phyloP scores from a whole-genome alignment of 2,113 vertebrate species.

The Todiramphus chloris region DNA sequence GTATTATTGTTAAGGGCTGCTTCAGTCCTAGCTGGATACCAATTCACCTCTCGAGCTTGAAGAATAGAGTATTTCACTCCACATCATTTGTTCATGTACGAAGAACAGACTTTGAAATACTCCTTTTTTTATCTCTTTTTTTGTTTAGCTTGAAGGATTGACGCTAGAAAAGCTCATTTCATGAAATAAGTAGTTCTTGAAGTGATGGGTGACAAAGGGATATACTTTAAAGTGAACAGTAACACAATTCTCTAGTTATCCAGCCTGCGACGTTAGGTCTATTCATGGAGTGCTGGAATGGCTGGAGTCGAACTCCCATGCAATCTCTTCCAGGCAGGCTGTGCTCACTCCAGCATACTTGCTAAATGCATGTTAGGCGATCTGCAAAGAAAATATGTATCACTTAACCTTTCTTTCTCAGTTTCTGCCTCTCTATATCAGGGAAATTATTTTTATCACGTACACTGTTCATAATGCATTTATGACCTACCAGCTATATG shows the following conservation, averaged over 20 bases:
- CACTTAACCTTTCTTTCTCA: background rate
- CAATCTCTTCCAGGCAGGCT: constrained; percentile 45
- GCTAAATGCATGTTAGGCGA: background rate
- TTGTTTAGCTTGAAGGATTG: constrained; percentile 54
- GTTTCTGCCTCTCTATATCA: background rate
- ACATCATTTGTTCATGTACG: constrained; percentile 37
- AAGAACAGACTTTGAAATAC: constrained; percentile 59
- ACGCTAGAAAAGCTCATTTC: constrained; percentile 53
- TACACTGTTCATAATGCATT: background rate
- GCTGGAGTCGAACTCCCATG: constrained; percentile 56
- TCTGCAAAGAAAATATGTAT: background rate
- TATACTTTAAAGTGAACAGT: constrained; percentile 53
- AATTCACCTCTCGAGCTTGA: constrained; percentile 50
- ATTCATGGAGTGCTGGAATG: background rate
- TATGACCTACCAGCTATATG: background rate
- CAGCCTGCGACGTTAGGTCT: constrained; percentile 16
- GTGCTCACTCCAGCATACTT: background rate
- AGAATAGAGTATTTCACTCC: constrained; percentile 46
- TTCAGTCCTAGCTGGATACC: constrained; percentile 62
- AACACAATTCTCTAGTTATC: constrained; percentile 33
- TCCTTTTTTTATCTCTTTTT: constrained; percentile 34
- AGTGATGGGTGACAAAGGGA: constrained; percentile 40
- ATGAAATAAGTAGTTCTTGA: constrained; percentile 58
- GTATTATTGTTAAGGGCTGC: constrained; percentile 63
- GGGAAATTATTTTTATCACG: background rate